phyloP scores from a whole-genome alignment of 2,113 vertebrate genomes.

The Neolamprologus tretocephalus region DNA sequence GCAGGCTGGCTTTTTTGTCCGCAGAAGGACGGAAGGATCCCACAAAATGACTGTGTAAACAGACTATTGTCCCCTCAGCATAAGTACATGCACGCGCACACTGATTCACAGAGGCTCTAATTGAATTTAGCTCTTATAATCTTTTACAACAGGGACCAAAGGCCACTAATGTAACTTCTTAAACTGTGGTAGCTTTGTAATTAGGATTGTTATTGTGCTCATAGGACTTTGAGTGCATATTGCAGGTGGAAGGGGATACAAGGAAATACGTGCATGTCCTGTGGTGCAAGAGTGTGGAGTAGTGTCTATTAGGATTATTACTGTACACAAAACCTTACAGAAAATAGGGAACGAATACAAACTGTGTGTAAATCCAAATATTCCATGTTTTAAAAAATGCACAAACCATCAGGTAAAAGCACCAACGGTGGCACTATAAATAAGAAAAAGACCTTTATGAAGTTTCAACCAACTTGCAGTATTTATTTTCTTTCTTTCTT shows the following conservation, averaged over 20 bases:
- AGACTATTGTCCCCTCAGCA: background rate
- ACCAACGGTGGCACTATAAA: background rate
- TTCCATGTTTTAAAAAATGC: background rate
- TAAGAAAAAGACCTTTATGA: background rate
- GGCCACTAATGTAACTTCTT: conserved; percentile 13
- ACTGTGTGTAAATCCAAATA: background rate
- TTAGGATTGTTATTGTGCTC: conserved; percentile 8
- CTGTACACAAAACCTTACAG: background rate
- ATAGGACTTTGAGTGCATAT: background rate
- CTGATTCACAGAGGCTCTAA: conserved; percentile 7
- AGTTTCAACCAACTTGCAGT: background rate
- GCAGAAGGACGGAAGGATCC: background rate
- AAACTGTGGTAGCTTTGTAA: conserved; percentile 11
- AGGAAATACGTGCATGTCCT: background rate
- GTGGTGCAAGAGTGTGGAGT: background rate
- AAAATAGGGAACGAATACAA: background rate
- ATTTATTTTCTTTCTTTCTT: background rate
- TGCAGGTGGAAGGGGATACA: background rate
- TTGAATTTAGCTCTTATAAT: conserved; percentile 21
- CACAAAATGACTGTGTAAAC: background rate
- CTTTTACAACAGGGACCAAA: conserved; percentile 7
- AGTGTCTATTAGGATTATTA: background rate
- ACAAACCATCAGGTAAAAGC: background rate
- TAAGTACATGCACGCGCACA: background rate
- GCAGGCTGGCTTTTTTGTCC: background rate